Evolutionary conservation across 2,888 invertebrate genomes (phyloP).

Genomic region (Ctena decussata): DNA sequence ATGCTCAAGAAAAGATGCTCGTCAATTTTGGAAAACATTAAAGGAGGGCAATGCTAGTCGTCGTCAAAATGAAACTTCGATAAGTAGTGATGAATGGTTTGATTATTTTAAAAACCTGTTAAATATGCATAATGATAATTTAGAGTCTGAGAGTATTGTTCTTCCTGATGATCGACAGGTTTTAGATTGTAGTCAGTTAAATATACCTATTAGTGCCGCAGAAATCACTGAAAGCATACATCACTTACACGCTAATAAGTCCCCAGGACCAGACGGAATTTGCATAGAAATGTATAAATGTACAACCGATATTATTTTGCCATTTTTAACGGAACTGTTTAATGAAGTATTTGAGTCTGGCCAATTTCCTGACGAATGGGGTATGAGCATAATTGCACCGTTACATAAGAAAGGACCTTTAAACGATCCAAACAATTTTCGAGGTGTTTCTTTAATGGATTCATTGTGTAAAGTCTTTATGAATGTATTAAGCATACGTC

Average conservation of each 20-base stretch:
- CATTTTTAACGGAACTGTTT: not conserved
- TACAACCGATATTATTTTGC: not conserved
- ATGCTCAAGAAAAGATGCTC: not conserved
- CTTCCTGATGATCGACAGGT: not conserved
- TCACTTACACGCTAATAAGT: slow-evolving; percentile 3
- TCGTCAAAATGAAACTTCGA: not conserved
- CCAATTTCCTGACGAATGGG: not conserved
- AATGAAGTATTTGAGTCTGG: not conserved
- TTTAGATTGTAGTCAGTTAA: too few species aligned
- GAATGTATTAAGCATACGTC: too few species aligned
- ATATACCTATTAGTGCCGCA: not conserved
- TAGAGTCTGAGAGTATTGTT: not conserved
- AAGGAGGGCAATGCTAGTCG: not conserved
- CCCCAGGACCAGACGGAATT: slow-evolving; percentile 30
- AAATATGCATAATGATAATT: not conserved
- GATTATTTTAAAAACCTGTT: not conserved
- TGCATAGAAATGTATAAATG: slow-evolving; percentile 25
- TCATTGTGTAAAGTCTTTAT: not conserved
- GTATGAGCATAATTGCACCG: not conserved
- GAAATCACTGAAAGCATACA: slow-evolving; percentile 17
- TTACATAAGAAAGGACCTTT: not conserved
- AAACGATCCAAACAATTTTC: not conserved
- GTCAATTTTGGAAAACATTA: not conserved
- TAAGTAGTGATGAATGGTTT: not conserved
- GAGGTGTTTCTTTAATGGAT: not conserved